Conservation (phyloP, 1,140 invertebrate genomes). For the Neotoxoptera formosana region DNA sequence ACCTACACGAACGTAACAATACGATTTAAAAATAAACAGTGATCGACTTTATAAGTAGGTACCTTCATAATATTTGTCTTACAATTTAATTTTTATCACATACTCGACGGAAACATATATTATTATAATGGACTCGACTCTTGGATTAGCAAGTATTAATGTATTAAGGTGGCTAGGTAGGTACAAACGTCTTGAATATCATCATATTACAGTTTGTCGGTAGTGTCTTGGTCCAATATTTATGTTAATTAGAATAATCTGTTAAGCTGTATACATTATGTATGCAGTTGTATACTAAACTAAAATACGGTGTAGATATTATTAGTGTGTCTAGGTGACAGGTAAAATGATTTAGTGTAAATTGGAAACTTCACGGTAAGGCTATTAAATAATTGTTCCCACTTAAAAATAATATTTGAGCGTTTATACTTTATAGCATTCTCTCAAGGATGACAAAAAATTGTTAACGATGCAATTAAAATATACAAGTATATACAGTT, state of each 20-base stretch:
- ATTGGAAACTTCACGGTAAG: neutral
- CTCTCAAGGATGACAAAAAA: neutral
- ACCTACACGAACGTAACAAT: neutral
- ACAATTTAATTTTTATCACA: neutral
- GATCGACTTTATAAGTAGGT: neutral
- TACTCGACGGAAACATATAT: neutral
- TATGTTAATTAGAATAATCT: constrained; percentile 34
- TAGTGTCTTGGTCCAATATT: neutral
- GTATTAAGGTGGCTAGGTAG: neutral
- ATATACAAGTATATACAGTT: neutral
- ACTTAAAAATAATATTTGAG: neutral
- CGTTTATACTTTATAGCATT: neutral
- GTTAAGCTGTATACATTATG: constrained; percentile 28
- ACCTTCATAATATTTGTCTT: neutral
- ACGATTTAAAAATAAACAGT: neutral
- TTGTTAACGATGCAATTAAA: neutral
- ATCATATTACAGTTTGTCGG: neutral
- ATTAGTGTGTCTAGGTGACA: neutral
- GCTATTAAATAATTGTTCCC: neutral
- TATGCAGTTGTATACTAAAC: neutral
- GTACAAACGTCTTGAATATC: neutral
- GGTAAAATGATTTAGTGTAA: constrained; percentile 24
- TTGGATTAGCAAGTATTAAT: neutral
- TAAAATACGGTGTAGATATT: neutral
- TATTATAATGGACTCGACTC: neutral